Percentiles rank a stretch among this genome's conserved stretches.
These are phyloP conservation scores for Pantherophis alleghaniensis DNA, from an alignment of 2,797 vertebrate species.

Conservation along the genomic window DNA sequence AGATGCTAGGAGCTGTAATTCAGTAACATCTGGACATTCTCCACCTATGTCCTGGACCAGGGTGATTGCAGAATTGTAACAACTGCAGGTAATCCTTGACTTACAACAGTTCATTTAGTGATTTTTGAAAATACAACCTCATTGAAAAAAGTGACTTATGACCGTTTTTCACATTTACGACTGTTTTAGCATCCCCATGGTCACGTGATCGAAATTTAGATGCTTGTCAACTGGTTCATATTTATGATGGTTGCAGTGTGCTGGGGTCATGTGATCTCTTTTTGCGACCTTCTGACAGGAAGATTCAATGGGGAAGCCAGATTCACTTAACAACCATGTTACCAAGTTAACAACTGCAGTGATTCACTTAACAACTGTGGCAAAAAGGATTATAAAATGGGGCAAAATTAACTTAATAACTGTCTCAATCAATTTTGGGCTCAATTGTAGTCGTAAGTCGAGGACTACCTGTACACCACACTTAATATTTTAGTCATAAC, in stretches of 20 bases:
- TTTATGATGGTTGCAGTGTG: neutral
- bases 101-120: neutral
- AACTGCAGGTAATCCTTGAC: neutral
- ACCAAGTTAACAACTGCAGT: neutral
- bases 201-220: neutral
- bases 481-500: neutral
- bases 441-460: neutral
- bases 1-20: neutral
- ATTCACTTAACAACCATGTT: neutral
- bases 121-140: neutral
- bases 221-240: neutral
- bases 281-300: neutral
- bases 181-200: neutral
- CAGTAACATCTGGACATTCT: neutral
- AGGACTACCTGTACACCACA: neutral
- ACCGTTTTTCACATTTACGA: neutral
- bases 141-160: neutral
- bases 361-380: neutral
- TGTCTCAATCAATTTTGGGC: neutral
- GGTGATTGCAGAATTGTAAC: neutral
- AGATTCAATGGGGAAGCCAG: neutral
- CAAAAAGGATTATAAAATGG: neutral
- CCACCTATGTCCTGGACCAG: neutral
- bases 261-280: neutral
- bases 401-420: neutral